Percentiles rank a stretch among this genome's conserved stretches.
Evolutionary conservation across 2,888 invertebrate species (phyloP).

Genomic region (Drosophila lutescens): DNA sequence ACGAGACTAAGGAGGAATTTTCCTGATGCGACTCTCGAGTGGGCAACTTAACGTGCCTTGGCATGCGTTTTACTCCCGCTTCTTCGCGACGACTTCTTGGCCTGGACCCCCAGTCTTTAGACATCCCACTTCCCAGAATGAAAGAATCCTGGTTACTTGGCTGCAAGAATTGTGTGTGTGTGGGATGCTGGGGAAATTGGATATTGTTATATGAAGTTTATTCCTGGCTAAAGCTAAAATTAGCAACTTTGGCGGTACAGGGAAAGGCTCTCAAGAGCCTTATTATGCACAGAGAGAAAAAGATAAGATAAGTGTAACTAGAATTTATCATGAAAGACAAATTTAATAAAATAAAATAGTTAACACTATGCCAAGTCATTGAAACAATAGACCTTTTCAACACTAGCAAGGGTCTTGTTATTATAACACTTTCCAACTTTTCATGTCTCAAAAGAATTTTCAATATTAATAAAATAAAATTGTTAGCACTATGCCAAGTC

Average conservation of each 20-base stretch:
- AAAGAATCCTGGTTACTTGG: neutral
- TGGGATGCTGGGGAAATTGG: slow-evolving; percentile 18
- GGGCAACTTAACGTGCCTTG: slow-evolving; percentile 44
- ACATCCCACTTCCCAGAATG: neutral
- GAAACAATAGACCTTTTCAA: too few relatives aligned
- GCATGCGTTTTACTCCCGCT: slow-evolving; percentile 29
- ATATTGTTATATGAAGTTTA: slow-evolving; percentile 26
- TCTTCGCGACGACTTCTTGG: neutral
- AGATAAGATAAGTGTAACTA: too few relatives aligned
- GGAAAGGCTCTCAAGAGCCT: neutral
- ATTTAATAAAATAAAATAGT: too few relatives aligned
- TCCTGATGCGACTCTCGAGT: slow-evolving; percentile 34
- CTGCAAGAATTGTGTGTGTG: neutral
- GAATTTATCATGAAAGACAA: too few relatives aligned
- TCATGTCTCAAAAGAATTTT: too few relatives aligned
- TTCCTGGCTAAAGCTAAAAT: slow-evolving; percentile 9
- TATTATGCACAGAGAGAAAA: slow-evolving; percentile 4
- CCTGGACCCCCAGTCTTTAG: neutral
- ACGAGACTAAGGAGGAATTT: slow-evolving; percentile 13
- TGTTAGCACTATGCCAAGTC: too few relatives aligned
- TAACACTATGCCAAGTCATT: too few relatives aligned
- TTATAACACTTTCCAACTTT: too few relatives aligned
- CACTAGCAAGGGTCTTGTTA: too few relatives aligned
- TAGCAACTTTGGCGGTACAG: slow-evolving; percentile 2
- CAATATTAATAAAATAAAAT: too few relatives aligned